phyloP scores from a whole-genome alignment of 35 echinoderm and acorn worm genomes.

The Diadema setosum region DNA sequence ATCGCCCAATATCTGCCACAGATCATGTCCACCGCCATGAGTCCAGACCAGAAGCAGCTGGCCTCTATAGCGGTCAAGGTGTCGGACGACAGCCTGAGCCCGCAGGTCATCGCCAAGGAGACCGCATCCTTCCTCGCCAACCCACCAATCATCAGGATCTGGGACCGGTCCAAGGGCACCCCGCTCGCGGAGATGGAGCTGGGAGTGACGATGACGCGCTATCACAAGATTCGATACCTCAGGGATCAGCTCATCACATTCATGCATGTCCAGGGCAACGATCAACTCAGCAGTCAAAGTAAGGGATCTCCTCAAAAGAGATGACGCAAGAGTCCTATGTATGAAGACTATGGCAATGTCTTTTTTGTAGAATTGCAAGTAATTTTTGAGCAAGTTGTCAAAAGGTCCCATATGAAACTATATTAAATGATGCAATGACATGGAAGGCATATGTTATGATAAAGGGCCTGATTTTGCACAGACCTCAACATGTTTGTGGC shows the following conservation, averaged over 20 bases:
- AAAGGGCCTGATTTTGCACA: too few species aligned
- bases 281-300: too few species aligned
- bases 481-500: too few species aligned
- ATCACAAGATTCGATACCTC: slow-evolving; percentile 2
- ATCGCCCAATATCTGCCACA: not conserved
- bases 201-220: not conserved
- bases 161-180: not conserved
- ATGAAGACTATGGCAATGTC: too few species aligned
- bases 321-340: too few species aligned
- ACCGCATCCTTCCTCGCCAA: not conserved
- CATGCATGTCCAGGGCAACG: not conserved
- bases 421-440: too few species aligned
- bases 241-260: slow-evolving; percentile 13
- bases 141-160: not conserved
- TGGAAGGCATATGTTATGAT: too few species aligned
- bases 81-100: not conserved
- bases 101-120: not conserved
- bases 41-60: not conserved
- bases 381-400: too few species aligned
- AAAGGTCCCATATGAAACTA: too few species aligned
- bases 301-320: too few species aligned
- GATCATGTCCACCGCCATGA: not conserved
- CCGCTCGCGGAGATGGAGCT: not conserved
- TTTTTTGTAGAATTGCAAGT: too few species aligned
- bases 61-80: slow-evolving; percentile 1